phyloP scores from a whole-genome alignment of 2,888 invertebrate species.

The Gibbula magus region DNA sequence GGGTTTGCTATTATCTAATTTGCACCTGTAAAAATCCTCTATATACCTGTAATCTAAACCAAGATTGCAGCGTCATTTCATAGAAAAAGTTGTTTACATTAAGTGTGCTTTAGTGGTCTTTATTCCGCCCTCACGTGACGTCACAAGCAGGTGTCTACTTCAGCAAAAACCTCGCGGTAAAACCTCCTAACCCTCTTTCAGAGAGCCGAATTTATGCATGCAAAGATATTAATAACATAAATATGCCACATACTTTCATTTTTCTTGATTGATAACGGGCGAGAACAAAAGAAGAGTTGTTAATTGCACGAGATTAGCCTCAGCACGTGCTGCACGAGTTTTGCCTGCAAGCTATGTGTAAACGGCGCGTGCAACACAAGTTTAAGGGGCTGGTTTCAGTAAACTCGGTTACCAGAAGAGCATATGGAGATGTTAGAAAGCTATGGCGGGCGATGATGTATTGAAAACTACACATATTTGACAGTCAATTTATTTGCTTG shows the following conservation, averaged over 20 bases:
- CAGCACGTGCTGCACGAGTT: background rate
- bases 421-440: background rate
- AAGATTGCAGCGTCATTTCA: too few species aligned
- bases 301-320: background rate
- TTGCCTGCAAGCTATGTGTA: conserved; percentile 1
- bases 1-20: too few species aligned
- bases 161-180: background rate
- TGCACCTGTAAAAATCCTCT: too few species aligned
- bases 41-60: too few species aligned
- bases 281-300: conserved; percentile 7
- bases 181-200: background rate
- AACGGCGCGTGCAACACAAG: background rate
- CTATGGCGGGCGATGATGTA: too few species aligned
- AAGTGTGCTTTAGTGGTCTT: too few species aligned
- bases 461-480: too few species aligned
- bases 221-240: conserved; percentile 13
- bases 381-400: background rate
- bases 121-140: background rate
- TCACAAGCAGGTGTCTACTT: background rate
- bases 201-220: background rate
- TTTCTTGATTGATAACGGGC: conserved; percentile 4
- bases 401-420: background rate
- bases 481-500: too few species aligned
- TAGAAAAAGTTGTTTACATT: too few species aligned
- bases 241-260: conserved; percentile 1